Percentiles rank a stretch among this genome's conserved stretches.
These are phyloP conservation scores for Patiria pectinifera DNA, from an alignment of 53 echinoderm and acorn worm genomes.

Conservation along the genomic window DNA sequence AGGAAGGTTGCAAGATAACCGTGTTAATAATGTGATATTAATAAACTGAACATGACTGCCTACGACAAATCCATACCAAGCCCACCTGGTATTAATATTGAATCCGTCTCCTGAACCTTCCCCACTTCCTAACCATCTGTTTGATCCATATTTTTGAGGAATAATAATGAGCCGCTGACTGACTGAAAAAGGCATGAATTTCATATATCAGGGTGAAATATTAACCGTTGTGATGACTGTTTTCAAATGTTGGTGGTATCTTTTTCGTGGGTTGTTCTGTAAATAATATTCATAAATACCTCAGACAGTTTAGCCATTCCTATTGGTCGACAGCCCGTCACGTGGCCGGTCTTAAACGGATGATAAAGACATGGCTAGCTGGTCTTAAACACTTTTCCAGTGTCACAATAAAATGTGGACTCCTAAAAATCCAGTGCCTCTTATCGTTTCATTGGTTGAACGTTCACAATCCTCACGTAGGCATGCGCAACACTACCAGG, in stretches of 20 bases:
- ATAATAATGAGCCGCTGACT: not conserved
- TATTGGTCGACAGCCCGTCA: no score
- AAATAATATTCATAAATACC: not conserved
- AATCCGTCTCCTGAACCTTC: not conserved
- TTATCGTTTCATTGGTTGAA: no score
- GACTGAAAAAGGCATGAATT: not conserved
- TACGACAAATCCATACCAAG: not conserved
- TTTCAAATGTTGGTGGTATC: not conserved
- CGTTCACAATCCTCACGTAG: no score
- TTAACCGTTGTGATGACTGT: not conserved
- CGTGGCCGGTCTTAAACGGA: no score
- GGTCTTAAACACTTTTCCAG: no score
- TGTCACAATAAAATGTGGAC: no score
- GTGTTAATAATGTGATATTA: not conserved
- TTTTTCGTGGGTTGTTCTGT: not conserved
- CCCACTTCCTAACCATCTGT: conserved; percentile 15
- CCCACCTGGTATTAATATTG: not conserved
- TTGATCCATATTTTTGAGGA: not conserved
- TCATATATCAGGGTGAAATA: not conserved
- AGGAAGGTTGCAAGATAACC: no score
- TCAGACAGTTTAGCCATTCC: no score
- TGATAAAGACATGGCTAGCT: no score
- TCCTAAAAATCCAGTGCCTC: no score
- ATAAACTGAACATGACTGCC: not conserved
- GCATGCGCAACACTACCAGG: no score